Evolutionary conservation across 92 coral and sea anemone genomes (phyloP).

Genomic region (Umimayanthus chanpuru): DNA sequence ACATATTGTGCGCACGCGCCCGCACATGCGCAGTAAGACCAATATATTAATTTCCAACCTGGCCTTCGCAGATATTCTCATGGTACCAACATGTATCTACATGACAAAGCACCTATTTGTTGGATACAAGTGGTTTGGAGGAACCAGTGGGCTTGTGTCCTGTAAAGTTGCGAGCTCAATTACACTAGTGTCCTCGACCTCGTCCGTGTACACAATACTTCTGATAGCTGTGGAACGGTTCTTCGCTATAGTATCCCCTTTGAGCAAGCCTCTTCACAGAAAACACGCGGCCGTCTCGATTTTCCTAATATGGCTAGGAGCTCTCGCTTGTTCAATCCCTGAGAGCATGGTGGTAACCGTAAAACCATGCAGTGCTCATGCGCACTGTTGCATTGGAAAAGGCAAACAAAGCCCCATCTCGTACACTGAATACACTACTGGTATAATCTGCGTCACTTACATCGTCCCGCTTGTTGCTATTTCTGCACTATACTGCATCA

Average conservation of each 20-base stretch:
- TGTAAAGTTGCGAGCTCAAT: constrained; percentile 60
- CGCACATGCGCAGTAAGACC: constrained; percentile 68
- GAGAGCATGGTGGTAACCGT: constrained; percentile 61
- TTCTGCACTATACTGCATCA: constrained; percentile 54
- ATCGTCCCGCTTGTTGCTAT: constrained; percentile 62
- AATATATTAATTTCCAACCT: constrained; percentile 73
- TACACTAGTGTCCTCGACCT: constrained; percentile 58
- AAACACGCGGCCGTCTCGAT: constrained; percentile 39
- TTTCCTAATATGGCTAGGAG: constrained; percentile 56
- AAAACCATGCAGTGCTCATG: constrained; percentile 11
- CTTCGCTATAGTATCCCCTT: constrained; percentile 65
- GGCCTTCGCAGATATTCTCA: constrained; percentile 80
- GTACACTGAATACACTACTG: constrained; percentile 47
- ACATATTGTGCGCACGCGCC: constrained; percentile 74
- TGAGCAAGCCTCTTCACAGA: constrained; percentile 54
- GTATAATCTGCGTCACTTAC: constrained; percentile 57
- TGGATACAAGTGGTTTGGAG: constrained; percentile 75
- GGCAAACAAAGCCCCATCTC: constrained; percentile 61
- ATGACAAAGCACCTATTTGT: constrained; percentile 62
- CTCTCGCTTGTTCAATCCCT: constrained; percentile 65
- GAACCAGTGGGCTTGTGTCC: constrained; percentile 65
- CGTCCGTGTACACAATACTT: constrained; percentile 71
- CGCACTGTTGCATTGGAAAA: constrained; percentile 46
- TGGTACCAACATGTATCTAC: constrained; percentile 65
- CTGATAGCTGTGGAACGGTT: constrained; percentile 78